Conservation (phyloP, 2,797 vertebrate genomes). For the Muraenolepis orangiensis region DNA sequence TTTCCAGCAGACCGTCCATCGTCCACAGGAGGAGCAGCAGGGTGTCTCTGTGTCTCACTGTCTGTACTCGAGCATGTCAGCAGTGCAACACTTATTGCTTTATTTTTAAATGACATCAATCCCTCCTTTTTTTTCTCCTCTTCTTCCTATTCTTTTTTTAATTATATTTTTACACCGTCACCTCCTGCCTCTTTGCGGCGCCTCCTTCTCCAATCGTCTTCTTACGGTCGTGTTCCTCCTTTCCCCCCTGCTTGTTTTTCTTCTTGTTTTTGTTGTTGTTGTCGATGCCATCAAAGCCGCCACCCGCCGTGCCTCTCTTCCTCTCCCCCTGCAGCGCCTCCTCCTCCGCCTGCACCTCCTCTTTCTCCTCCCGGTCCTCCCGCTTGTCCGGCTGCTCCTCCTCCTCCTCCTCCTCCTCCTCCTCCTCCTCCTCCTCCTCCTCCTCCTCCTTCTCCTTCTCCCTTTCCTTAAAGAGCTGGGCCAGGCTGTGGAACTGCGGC, state of each 20-base stretch:
- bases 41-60: conserved; percentile 62
- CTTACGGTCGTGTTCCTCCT: conserved; percentile 1
- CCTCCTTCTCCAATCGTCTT: conserved; percentile 26
- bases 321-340: conserved; percentile 41
- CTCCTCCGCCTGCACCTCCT: too few species aligned
- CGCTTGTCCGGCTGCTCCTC: too few species aligned
- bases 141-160: conserved; percentile 23
- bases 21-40: conserved; percentile 54
- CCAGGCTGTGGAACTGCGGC: too few species aligned
- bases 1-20: conserved; percentile 72
- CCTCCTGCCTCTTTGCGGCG: conserved; percentile 39
- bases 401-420: conserved; percentile 4
- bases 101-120: conserved; percentile 84
- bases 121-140: conserved; percentile 54
- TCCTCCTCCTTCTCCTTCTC: conserved; percentile 62
- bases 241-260: conserved; percentile 9
- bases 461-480: too few species aligned
- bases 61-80: conserved; percentile 71
- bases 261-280: conserved; percentile 34
- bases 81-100: conserved; percentile 81
- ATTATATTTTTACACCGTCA: too few species aligned
- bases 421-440: conserved; percentile 39
- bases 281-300: conserved; percentile 58
- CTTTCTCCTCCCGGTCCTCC: too few species aligned
- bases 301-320: conserved; percentile 68